Base-by-base conservation (phyloP, 2,888 invertebrate genomes). In the Drosophila pegasa region DNA sequence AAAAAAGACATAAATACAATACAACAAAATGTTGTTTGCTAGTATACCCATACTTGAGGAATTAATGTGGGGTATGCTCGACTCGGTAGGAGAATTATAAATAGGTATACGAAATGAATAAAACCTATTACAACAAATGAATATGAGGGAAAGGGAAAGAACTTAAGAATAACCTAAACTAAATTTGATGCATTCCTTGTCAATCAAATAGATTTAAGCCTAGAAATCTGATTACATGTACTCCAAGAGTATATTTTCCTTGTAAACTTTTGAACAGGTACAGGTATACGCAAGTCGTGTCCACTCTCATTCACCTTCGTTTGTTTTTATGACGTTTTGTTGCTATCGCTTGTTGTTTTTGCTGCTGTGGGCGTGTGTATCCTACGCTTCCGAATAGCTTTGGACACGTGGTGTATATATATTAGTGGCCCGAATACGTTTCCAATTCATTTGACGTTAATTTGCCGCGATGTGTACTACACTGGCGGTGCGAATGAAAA, bases 401-500 rank as follows among this genome's bases (percentile, higher is more conserved):
- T 59, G 56, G 65, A 63, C 62, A 31, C 51, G 57, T 41, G 68
- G 27, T 18, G 27, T 18, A 6, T 59, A 47, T 52, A 59, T 20
- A 74, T 20, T 4, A 38, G n/a, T 29, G 31, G 7, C 25, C 33
- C 56, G 45, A 51, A 51, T 55, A 72, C 20, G 33, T 62, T 80
- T 87, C 67, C 69, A 78, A 67, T 84, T 80, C 84, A 84, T 84
- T 80, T 72, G 64, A 52, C 57, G 72, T 80, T 83, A 76, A 87
- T 83, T 80, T 80, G 63, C 60, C 59, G 73, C 59, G 52, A 43
- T 55, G 78, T 40, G 64, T 55, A 72, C 64, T 61, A 57, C 75
- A 58, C 68, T 52, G 31, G 58, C 52, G 47, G 57, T 63, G 57
- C 57, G 38, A 55, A 70, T 66, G 62, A 71, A 83, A 75, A 71